These are phyloP conservation scores for Silvanus unidentatus DNA, from an alignment of 2,888 invertebrate genomes.

Conservation along the genomic window DNA sequence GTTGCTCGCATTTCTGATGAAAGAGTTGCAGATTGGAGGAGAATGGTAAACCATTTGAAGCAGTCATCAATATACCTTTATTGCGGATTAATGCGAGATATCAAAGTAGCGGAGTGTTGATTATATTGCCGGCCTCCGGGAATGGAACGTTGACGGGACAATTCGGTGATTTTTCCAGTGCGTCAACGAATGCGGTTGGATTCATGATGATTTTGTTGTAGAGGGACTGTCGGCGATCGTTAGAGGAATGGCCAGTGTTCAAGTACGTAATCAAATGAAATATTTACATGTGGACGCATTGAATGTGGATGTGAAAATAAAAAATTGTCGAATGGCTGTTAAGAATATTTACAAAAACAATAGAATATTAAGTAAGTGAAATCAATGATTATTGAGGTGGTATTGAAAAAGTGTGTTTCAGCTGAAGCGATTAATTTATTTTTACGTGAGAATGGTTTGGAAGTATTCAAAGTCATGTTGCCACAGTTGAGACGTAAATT, in stretches of 20 bases:
- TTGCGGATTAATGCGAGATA: slow-evolving; percentile 61
- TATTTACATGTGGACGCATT: slow-evolving; percentile 59
- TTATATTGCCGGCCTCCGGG: slow-evolving; percentile 66
- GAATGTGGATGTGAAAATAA: slow-evolving; percentile 55
- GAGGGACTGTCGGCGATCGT: slow-evolving; percentile 56
- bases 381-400: not conserved
- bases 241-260: slow-evolving; percentile 53
- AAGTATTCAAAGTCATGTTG: slow-evolving; percentile 64
- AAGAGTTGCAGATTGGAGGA: slow-evolving; percentile 47
- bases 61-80: slow-evolving; percentile 58
- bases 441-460: slow-evolving; percentile 61
- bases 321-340: slow-evolving; percentile 59
- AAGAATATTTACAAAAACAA: slow-evolving; percentile 64
- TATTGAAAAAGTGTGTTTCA: slow-evolving; percentile 36
- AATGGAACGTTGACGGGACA: slow-evolving; percentile 63
- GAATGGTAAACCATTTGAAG: slow-evolving; percentile 61
- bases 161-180: slow-evolving; percentile 46
- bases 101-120: slow-evolving; percentile 61
- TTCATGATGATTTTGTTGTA: slow-evolving; percentile 37
- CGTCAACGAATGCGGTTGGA: not conserved
- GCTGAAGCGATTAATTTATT: slow-evolving; percentile 69
- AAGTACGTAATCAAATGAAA: slow-evolving; percentile 44
- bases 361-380: slow-evolving; percentile 59
- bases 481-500: slow-evolving; percentile 61
- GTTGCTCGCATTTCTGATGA: not conserved